Conservation (phyloP, 2,888 invertebrate species). For the Leucophenga maculata region DNA sequence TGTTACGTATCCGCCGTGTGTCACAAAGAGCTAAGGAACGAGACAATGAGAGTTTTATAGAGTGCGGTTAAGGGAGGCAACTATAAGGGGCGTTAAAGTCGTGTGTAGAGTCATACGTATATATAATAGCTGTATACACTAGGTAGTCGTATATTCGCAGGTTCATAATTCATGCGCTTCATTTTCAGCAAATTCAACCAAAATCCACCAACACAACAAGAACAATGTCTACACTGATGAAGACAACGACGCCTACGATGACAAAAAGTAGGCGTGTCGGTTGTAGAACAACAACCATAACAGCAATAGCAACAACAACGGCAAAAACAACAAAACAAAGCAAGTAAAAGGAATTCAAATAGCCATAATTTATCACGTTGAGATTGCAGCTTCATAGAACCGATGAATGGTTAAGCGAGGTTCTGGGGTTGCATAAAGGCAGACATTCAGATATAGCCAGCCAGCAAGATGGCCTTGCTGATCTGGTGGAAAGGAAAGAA, state of each 20-base stretch:
- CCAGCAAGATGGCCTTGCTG: slow-evolving; percentile 13
- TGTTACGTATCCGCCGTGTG: slow-evolving; percentile 37
- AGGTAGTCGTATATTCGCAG: slow-evolving; percentile 11
- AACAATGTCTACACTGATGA: background rate
- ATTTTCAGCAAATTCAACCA: slow-evolving; percentile 45
- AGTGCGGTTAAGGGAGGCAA: background rate
- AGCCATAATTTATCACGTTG: slow-evolving; percentile 62
- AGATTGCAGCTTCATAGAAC: slow-evolving; percentile 55
- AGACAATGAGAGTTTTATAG: background rate
- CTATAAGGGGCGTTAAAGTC: background rate
- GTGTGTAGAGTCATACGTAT: slow-evolving; percentile 35
- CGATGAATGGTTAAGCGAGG: slow-evolving; percentile 27
- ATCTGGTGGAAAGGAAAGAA: slow-evolving; percentile 14
- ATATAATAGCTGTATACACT: slow-evolving; percentile 2
- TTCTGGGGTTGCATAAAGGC: slow-evolving; percentile 4
- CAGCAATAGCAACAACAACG: background rate
- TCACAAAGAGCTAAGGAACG: background rate
- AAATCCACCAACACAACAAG: slow-evolving; percentile 26
- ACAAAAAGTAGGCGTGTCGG: slow-evolving; percentile 3
- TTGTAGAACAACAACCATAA: slow-evolving; percentile 2
- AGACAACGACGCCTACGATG: background rate
- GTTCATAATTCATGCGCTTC: slow-evolving; percentile 62
- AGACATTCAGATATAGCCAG: slow-evolving; percentile 43
- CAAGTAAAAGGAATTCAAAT: slow-evolving; percentile 59
- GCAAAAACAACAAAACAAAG: slow-evolving; percentile 17